These are phyloP conservation scores for Callyntrura sp. DNA, from an alignment of 2,888 invertebrate genomes.

Conservation along the genomic window DNA sequence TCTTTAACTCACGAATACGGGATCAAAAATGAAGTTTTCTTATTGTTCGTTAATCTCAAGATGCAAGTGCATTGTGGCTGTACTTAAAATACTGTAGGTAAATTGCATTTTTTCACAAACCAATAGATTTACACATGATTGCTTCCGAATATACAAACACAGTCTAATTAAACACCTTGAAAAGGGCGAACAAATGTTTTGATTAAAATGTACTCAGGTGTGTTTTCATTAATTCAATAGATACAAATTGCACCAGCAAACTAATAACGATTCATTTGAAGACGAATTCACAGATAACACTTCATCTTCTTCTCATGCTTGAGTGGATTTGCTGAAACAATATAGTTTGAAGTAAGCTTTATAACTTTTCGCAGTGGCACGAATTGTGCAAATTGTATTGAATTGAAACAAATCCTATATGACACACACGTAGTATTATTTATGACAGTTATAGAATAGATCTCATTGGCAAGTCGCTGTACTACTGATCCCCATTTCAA, in stretches of 20 bases:
- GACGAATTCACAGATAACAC: background rate
- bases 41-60: too few relatives aligned
- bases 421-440: background rate
- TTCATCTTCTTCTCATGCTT: slow-evolving; percentile 8
- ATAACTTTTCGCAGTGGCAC: background rate
- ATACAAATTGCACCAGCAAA: background rate
- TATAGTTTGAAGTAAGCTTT: background rate
- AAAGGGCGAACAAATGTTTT: background rate
- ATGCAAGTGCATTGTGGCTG: too few relatives aligned
- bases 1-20: too few relatives aligned
- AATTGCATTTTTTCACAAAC: too few relatives aligned
- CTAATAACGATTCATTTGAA: slow-evolving; percentile 5
- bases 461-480: background rate
- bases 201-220: background rate
- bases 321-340: slow-evolving; percentile 37
- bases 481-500: too few relatives aligned
- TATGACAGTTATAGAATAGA: slow-evolving; percentile 7
- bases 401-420: background rate
- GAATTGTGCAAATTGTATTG: background rate
- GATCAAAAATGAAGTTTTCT: too few relatives aligned
- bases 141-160: background rate
- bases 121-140: background rate
- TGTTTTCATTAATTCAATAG: background rate
- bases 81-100: too few relatives aligned
- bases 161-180: slow-evolving; percentile 8